Base-by-base conservation (phyloP, 2,113 vertebrate species). In the Blennius ocellaris region DNA sequence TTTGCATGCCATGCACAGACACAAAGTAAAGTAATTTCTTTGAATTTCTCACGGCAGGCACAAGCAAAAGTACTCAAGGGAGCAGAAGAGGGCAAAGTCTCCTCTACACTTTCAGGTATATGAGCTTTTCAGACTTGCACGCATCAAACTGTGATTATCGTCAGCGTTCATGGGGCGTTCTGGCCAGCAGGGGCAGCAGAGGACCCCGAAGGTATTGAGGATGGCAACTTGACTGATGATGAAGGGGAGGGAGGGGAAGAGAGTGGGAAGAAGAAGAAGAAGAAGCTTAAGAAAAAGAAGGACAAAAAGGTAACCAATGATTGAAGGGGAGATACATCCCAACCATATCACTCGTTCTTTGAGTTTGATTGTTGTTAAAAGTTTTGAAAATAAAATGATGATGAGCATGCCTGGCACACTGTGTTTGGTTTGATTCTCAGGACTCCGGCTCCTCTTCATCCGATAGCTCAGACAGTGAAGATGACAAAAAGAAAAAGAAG, bases 191-290 rank as follows among this genome's bases (percentile, higher is more conserved):
- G 10, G 6, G 63, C 51, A 56, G 59, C 49, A 9, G 53, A 63
- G 40, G 1, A 51, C 12, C 9, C 2, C 3, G 8, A 52, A 3
- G 12, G 6, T 2, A 14, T 6, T 0, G 83, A 77, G 6, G 75
- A 84, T 0, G 88, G 82, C 39, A 51, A 86, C 48, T 55, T 89
- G 53, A 90, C 86, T 5, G 85, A 90, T 36, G 89, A 90, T 17
- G 90, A 90, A 65, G 71, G 80, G 66, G 89, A 89, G 17, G 82
- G 75, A 56, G 56, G n/a, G 7, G 5, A 77, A 3, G 71, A 81
- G 2, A 55, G 71, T 16, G 37, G 84, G 0, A 63, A 81, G 30
- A 76, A 86, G 51, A 81, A 84, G 49, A 79, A 84, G 71, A 72
- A 74, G 59, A 55, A 36, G 50, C 3, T 57, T 68, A 85, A 83